phyloP scores from a whole-genome alignment of 2,113 vertebrate species.

The Ptilorrhoa leucosticta region DNA sequence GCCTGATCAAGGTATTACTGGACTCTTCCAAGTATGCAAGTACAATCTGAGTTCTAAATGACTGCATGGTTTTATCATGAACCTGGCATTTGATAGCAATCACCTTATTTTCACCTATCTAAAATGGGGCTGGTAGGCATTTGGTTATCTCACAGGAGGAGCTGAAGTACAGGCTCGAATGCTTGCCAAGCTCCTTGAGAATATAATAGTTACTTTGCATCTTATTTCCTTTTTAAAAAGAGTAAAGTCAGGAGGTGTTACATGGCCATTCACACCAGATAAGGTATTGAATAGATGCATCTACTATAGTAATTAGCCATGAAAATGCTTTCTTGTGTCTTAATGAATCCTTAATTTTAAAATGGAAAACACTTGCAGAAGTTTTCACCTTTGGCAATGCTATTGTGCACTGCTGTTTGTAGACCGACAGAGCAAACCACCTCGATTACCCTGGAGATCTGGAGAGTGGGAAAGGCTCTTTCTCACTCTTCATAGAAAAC shows the following conservation, averaged over 20 bases:
- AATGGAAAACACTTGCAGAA: neutral
- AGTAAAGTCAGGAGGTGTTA: neutral
- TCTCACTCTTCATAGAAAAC: neutral
- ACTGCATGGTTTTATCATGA: neutral
- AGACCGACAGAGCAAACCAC: neutral
- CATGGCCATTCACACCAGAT: slow-evolving; percentile 24
- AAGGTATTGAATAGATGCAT: neutral
- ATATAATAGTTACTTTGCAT: slow-evolving; percentile 45
- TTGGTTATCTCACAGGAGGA: neutral
- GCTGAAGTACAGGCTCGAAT: neutral
- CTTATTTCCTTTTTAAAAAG: neutral
- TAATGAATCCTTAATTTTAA: neutral
- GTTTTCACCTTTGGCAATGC: neutral
- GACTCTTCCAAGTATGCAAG: neutral
- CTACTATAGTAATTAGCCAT: neutral
- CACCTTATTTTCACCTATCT: neutral
- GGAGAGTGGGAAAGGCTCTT: neutral
- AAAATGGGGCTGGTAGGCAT: neutral
- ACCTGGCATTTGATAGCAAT: neutral
- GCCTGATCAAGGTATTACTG: neutral
- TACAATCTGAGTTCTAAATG: neutral
- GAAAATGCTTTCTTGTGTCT: neutral
- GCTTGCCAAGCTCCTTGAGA: neutral
- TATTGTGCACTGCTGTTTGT: neutral
- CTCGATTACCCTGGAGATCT: neutral